Conservation (phyloP, 2,113 vertebrate genomes). For the Notothenia coriiceps region DNA sequence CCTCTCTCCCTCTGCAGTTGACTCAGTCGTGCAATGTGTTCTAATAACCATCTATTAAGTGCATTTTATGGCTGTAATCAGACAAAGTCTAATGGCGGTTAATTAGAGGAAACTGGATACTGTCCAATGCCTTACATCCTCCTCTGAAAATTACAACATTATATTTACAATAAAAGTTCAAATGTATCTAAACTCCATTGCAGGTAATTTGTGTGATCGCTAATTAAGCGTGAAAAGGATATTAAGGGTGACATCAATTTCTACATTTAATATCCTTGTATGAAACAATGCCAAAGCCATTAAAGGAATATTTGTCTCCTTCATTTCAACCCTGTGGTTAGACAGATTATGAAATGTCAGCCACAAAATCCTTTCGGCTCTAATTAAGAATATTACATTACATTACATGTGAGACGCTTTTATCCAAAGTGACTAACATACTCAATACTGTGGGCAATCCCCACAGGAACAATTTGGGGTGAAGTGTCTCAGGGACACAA, state of each 20-base stretch:
- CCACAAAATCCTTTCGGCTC: not conserved
- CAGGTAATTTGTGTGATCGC: not conserved
- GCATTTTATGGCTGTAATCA: slow-evolving; percentile 1
- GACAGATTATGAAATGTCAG: slow-evolving; percentile 9
- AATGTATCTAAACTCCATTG: slow-evolving; percentile 4
- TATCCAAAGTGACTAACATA: too few relatives aligned
- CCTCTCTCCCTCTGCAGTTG: too few relatives aligned
- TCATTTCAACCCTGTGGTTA: slow-evolving; percentile 14
- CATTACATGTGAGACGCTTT: too few relatives aligned
- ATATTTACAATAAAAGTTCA: slow-evolving; percentile 5
- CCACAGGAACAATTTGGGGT: too few relatives aligned
- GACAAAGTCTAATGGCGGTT: not conserved
- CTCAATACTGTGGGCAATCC: too few relatives aligned
- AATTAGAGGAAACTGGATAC: not conserved
- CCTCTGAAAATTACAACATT: not conserved
- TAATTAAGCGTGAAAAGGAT: slow-evolving; percentile 1
- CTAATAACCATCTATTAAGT: not conserved
- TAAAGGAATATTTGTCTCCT: slow-evolving; percentile 14
- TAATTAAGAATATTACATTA: not conserved
- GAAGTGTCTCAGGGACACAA: too few relatives aligned
- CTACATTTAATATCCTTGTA: slow-evolving; percentile 18
- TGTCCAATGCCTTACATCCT: not conserved
- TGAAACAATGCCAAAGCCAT: slow-evolving; percentile 10
- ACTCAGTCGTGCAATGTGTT: not conserved
- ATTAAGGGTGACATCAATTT: slow-evolving; percentile 29